These are phyloP conservation scores for Holothuria leucospilota DNA, from an alignment of 53 echinoderm and acorn worm genomes.

Conservation along the genomic window DNA sequence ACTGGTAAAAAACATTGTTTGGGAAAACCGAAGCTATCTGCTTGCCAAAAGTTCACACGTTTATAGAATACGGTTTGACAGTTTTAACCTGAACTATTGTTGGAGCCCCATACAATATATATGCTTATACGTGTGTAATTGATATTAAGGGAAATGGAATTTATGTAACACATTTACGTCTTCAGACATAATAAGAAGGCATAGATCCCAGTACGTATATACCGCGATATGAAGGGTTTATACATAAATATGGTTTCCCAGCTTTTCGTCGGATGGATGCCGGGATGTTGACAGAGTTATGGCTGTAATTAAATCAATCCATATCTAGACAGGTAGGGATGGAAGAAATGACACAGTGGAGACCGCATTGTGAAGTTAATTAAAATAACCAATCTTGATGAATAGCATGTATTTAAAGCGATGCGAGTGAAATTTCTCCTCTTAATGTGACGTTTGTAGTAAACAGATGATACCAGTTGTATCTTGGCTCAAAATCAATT, in stretches of 20 bases:
- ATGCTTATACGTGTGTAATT: constrained; percentile 24
- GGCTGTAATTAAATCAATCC: constrained; percentile 41
- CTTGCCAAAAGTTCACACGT: constrained; percentile 47
- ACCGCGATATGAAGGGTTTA: too few relatives aligned
- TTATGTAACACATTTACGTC: constrained; percentile 38
- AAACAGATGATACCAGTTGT: neutral
- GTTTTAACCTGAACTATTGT: constrained; percentile 20
- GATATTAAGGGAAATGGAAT: constrained; percentile 33
- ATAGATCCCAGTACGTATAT: too few relatives aligned
- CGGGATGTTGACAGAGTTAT: constrained; percentile 36
- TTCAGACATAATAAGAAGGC: neutral
- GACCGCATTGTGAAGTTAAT: constrained; percentile 39
- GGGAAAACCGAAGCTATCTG: constrained; percentile 33
- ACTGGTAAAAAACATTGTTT: constrained; percentile 40
- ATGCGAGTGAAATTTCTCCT: constrained; percentile 5
- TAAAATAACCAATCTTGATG: constrained; percentile 43
- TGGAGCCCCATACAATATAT: constrained; percentile 35
- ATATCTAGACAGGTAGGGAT: constrained; percentile 1
- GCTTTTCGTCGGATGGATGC: constrained; percentile 2
- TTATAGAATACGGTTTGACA: constrained; percentile 30
- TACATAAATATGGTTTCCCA: neutral
- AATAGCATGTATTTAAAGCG: constrained; percentile 43
- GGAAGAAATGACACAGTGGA: constrained; percentile 4
- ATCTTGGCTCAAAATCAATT: too few relatives aligned
- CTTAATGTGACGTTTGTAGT: constrained; percentile 20